Evolutionary conservation across 2,797 vertebrate species (phyloP).

Genomic region (Strix occidentalis): DNA sequence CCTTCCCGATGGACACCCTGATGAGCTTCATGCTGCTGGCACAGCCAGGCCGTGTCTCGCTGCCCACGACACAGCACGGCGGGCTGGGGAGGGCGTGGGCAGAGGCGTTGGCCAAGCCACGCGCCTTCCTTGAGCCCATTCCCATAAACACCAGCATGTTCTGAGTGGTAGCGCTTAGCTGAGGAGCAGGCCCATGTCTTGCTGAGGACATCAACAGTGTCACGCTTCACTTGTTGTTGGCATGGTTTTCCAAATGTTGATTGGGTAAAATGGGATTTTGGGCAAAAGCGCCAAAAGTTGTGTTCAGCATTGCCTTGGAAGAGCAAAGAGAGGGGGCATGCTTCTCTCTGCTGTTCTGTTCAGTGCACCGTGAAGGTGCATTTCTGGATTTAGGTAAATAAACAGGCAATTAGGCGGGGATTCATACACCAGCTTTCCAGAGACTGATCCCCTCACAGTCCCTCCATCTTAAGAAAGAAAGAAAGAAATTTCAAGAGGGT

Average conservation of each 20-base stretch:
- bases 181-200: neutral
- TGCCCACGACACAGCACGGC: accelerated
- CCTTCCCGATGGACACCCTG: neutral
- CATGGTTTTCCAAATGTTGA: neutral
- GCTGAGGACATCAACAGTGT: neutral
- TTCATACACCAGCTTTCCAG: neutral
- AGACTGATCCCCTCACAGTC: neutral
- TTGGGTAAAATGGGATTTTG: neutral
- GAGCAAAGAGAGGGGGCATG: neutral
- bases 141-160: neutral
- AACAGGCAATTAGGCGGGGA: accelerated
- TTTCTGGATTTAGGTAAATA: neutral
- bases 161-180: neutral
- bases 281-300: neutral
- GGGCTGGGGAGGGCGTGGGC: neutral
- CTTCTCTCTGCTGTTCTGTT: neutral
- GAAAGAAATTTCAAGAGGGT: neutral
- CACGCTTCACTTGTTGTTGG: neutral
- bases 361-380: neutral
- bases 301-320: neutral
- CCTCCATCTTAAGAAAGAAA: neutral
- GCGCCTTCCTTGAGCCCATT: neutral
- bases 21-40: neutral
- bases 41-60: accelerated
- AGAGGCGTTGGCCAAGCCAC: neutral